Conservation (phyloP, 2,113 vertebrate genomes). For the Xenopus laevis region DNA sequence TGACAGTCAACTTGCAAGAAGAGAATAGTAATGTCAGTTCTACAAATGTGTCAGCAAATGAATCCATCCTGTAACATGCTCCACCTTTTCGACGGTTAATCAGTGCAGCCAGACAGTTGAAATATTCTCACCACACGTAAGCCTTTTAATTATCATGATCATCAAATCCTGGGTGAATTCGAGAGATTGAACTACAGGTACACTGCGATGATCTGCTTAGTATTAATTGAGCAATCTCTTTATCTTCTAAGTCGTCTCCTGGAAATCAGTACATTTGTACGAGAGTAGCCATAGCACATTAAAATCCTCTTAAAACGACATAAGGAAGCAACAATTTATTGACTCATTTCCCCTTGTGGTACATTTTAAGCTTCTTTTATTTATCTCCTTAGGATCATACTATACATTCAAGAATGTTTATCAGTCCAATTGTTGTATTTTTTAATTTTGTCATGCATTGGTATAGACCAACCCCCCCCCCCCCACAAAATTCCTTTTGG, state of each 20-base stretch:
- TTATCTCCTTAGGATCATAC: background rate
- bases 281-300: background rate
- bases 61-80: too few species aligned
- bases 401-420: background rate
- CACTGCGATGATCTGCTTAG: background rate
- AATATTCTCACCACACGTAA: background rate
- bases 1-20: too few species aligned
- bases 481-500: too few species aligned
- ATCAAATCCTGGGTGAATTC: background rate
- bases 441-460: background rate
- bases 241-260: background rate
- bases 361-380: background rate
- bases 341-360: conserved; percentile 1
- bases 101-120: background rate
- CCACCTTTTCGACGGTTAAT: background rate
- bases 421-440: background rate
- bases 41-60: too few species aligned
- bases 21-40: too few species aligned
- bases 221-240: background rate
- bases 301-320: conserved; percentile 3
- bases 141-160: background rate
- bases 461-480: background rate
- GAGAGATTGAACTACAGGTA: background rate
- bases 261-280: background rate
- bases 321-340: background rate